Percentiles rank a stretch among this genome's conserved stretches.
Conservation (phyloP, 2,797 vertebrate genomes). For the Peromyscus attwateri region DNA sequence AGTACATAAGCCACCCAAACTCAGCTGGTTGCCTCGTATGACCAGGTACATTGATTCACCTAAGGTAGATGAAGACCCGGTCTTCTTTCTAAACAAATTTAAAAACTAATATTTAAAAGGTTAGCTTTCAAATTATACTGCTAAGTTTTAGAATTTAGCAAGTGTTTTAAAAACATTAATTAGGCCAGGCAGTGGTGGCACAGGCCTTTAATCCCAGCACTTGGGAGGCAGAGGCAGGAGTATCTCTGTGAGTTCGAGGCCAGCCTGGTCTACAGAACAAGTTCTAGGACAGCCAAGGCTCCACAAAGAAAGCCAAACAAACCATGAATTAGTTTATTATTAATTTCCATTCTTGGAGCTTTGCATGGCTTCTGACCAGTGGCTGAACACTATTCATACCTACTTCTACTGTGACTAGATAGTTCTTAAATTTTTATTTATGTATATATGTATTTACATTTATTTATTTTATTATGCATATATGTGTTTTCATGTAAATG, state of each 20-base stretch:
- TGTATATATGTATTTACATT: not conserved
- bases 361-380: conserved; percentile 63
- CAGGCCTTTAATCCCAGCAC: not conserved
- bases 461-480: not conserved
- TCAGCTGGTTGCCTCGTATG: not conserved
- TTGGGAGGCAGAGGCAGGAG: not conserved
- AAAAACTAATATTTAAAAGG: conserved; percentile 24
- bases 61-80: not conserved
- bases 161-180: conserved; percentile 6
- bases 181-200: rapidly evolving
- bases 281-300: not conserved
- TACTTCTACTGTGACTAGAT: conserved; percentile 40
- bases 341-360: conserved; percentile 65
- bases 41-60: not conserved
- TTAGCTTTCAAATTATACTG: conserved; percentile 52
- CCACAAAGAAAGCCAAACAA: not conserved
- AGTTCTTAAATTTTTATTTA: conserved; percentile 53
- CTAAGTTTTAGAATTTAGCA: conserved; percentile 45
- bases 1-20: not conserved
- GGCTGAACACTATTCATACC: conserved; percentile 36
- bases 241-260: not conserved
- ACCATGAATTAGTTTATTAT: not conserved
- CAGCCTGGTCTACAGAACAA: not conserved
- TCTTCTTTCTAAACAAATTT: conserved; percentile 21
- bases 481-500: not conserved